A percentile compares a stretch with the other conserved stretches of the same genome.
Conservation (phyloP, 2,113 vertebrate genomes). For the Pithys albifrons region DNA sequence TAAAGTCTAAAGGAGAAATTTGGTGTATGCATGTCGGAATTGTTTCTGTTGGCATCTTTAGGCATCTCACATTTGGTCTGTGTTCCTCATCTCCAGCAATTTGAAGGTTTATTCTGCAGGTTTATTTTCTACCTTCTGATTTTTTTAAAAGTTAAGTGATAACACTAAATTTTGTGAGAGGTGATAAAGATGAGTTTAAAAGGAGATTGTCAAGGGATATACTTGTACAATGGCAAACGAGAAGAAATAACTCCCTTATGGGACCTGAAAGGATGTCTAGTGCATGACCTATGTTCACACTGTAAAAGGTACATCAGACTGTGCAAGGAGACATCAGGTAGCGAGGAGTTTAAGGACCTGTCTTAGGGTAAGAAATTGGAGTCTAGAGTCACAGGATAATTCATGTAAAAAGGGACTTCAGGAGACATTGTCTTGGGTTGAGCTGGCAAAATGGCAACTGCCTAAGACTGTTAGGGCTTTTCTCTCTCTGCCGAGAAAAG, state of each 20-base stretch:
- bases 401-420: not conserved
- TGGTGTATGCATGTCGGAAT: not conserved
- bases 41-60: not conserved
- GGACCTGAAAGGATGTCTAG: not conserved
- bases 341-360: not conserved
- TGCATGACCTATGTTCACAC: accelerated
- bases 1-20: not conserved
- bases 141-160: not conserved
- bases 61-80: not conserved
- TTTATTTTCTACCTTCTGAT: not conserved
- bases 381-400: not conserved
- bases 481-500: no score
- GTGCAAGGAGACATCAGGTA: not conserved
- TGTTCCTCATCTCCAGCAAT: not conserved
- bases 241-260: not conserved
- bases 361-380: not conserved
- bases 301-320: not conserved
- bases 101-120: not conserved
- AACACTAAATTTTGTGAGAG: not conserved
- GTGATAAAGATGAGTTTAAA: not conserved
- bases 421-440: not conserved
- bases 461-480: no score
- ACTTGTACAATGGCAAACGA: not conserved
- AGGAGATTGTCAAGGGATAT: not conserved
- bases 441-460: no score